Evolutionary conservation across 2,113 vertebrate species (phyloP).

Genomic region (Gyps fulvus): DNA sequence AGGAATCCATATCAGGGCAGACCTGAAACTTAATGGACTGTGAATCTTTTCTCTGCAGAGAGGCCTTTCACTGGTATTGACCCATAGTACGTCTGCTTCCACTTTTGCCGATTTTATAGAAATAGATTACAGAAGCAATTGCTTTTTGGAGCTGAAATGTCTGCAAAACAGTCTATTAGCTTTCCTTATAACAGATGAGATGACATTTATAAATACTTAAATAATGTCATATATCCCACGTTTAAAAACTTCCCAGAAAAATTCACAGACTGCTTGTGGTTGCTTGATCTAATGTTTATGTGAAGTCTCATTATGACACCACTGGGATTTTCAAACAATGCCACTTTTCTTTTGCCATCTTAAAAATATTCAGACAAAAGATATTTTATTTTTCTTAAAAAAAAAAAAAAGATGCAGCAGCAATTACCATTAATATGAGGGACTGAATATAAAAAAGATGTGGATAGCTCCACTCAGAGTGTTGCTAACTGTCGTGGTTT

Average conservation of each 20-base stretch:
- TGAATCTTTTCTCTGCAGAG: constrained; percentile 71
- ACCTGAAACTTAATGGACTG: constrained; percentile 83
- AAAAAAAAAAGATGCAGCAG: background rate
- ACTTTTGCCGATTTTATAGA: constrained; percentile 60
- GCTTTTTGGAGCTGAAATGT: constrained; percentile 58
- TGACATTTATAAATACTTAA: constrained; percentile 79
- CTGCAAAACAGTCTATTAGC: constrained; percentile 72
- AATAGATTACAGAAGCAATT: constrained; percentile 73
- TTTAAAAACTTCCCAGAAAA: constrained; percentile 69
- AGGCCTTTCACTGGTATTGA: constrained; percentile 75
- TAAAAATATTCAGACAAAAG: constrained; percentile 22
- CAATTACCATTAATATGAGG: constrained; percentile 2
- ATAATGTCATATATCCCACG: constrained; percentile 57
- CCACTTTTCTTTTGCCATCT: constrained; percentile 25
- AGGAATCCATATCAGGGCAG: constrained; percentile 77
- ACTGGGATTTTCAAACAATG: constrained; percentile 52
- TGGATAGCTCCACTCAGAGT: background rate
- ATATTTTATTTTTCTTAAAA: background rate
- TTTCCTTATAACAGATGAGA: constrained; percentile 68
- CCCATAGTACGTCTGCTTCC: constrained; percentile 63
- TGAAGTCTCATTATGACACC: constrained; percentile 45
- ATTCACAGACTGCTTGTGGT: constrained; percentile 49
- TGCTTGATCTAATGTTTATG: constrained; percentile 54
- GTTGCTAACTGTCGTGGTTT: background rate
- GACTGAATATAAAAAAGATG: background rate